A percentile compares a stretch with the other conserved stretches of the same genome.
phyloP scores from a whole-genome alignment of 2,113 vertebrate species.

The Neolamprologus brichardi region DNA sequence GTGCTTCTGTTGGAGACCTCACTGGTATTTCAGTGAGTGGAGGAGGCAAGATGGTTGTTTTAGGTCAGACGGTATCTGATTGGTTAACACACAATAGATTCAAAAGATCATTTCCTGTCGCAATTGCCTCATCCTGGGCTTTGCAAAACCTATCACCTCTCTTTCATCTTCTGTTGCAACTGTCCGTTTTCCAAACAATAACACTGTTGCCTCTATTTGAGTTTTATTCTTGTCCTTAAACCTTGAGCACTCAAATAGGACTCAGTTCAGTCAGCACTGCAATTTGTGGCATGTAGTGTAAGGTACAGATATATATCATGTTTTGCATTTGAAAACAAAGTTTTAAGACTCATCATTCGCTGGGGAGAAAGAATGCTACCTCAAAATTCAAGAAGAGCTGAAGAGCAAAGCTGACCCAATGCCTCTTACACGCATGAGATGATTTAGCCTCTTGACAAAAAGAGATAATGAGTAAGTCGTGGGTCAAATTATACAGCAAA shows the following conservation, averaged over 20 bases:
- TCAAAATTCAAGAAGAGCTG: neutral
- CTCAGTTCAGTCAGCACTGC: accelerated
- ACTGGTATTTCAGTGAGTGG: neutral
- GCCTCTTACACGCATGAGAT: accelerated
- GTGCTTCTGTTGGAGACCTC: neutral
- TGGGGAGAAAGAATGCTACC: neutral
- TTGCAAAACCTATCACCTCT: neutral
- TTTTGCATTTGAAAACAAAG: neutral
- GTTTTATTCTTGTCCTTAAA: neutral
- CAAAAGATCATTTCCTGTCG: neutral
- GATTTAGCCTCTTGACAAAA: neutral
- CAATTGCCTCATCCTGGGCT: neutral
- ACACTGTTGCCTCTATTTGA: neutral
- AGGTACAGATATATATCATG: accelerated
- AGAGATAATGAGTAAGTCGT: neutral
- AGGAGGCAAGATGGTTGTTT: neutral
- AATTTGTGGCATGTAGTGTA: neutral
- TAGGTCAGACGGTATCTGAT: neutral
- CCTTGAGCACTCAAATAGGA: accelerated
- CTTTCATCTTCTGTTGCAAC: neutral
- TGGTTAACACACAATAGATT: neutral
- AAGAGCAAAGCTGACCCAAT: neutral
- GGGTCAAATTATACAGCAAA: neutral
- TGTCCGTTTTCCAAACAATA: neutral
- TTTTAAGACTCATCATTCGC: accelerated